Percentiles rank a stretch among this genome's conserved stretches.
Conservation (phyloP, 2,797 vertebrate genomes). For the Caiman crocodilus region DNA sequence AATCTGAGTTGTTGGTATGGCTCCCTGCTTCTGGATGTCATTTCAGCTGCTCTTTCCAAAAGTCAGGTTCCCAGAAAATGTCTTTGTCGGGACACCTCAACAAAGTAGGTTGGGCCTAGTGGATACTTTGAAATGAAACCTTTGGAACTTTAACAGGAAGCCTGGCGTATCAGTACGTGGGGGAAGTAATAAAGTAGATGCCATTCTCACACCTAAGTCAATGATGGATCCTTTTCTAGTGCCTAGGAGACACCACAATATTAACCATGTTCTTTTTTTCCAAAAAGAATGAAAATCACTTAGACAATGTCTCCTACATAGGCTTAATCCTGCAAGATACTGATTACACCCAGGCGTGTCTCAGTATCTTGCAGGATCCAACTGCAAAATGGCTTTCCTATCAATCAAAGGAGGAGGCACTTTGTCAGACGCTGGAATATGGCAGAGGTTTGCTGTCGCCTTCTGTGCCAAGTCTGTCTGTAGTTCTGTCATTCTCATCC, state of each 20-base stretch:
- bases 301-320: neutral
- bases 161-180: neutral
- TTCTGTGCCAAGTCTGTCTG: neutral
- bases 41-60: neutral
- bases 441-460: rapidly evolving
- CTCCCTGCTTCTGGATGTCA: neutral
- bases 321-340: neutral
- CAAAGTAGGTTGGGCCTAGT: rapidly evolving
- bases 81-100: neutral
- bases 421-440: neutral
- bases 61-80: rapidly evolving
- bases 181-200: rapidly evolving
- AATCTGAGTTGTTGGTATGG: neutral
- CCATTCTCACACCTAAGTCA: neutral
- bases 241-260: neutral
- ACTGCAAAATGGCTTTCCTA: neutral
- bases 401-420: neutral
- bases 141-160: neutral
- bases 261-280: neutral
- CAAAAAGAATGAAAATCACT: neutral
- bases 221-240: rapidly evolving
- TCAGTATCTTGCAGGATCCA: neutral
- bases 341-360: neutral
- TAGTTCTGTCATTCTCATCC: neutral
- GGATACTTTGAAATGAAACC: neutral